Evolutionary conservation across 2,113 vertebrate species (phyloP).

Genomic region (Bujurquina vittata): DNA sequence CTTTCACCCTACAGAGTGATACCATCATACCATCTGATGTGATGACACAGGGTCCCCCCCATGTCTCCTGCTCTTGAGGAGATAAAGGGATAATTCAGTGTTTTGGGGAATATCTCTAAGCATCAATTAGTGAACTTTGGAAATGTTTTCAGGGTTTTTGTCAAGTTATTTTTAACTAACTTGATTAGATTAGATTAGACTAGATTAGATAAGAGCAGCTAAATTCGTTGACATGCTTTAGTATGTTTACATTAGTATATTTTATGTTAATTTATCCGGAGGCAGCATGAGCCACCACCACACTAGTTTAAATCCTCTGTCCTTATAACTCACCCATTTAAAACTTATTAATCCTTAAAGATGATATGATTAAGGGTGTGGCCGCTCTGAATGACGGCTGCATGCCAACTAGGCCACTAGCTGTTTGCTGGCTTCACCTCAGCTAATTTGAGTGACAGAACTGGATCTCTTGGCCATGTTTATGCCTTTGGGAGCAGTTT

Average conservation of each 20-base stretch:
- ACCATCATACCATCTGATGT: not conserved
- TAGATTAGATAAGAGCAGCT: no score
- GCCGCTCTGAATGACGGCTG: not conserved
- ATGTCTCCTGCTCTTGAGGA: not conserved
- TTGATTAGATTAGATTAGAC: no score
- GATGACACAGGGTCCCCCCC: not conserved
- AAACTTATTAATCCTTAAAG: not conserved
- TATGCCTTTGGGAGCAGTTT: not conserved
- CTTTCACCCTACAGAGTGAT: not conserved
- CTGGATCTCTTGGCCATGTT: not conserved
- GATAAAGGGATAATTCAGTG: not conserved
- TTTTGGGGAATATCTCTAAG: not conserved
- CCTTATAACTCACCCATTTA: no score
- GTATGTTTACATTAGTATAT: no score
- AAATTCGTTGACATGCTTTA: no score
- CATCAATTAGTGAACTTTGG: no score
- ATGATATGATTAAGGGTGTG: accelerated
- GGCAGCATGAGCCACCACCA: no score
- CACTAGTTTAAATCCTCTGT: no score
- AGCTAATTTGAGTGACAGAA: not conserved
- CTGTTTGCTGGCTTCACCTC: not conserved
- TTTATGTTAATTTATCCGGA: no score
- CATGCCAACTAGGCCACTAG: not conserved
- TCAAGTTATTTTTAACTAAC: no score
- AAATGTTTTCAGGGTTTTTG: no score